These are phyloP conservation scores for Pseudachorutes palmiensis DNA, from an alignment of 1,140 invertebrate species.

Conservation along the genomic window DNA sequence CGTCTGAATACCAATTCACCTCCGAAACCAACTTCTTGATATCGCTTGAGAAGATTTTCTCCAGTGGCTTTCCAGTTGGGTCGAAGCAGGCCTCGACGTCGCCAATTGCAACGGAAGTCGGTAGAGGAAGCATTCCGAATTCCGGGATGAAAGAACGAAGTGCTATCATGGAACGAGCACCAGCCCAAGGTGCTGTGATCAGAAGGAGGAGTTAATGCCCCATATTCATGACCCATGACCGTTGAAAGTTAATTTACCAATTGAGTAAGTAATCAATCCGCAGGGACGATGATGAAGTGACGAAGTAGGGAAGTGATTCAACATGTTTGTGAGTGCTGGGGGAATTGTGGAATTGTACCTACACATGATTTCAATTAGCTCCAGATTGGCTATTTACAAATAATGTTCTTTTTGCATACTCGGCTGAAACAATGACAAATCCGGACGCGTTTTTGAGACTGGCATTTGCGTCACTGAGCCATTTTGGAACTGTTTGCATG, in stretches of 20 bases:
- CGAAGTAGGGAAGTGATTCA: constrained; percentile 45
- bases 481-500: constrained; percentile 41
- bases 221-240: too few species aligned
- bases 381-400: too few species aligned
- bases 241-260: too few species aligned
- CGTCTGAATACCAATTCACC: constrained; percentile 43
- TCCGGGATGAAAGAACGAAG: constrained; percentile 45
- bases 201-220: too few species aligned
- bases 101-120: constrained; percentile 39
- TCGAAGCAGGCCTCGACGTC: constrained; percentile 42
- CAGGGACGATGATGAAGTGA: constrained; percentile 44
- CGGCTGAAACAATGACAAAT: constrained; percentile 42
- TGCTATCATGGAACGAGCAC: constrained; percentile 45
- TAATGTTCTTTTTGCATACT: too few species aligned
- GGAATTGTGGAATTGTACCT: constrained; percentile 46
- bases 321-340: constrained; percentile 44
- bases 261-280: constrained; percentile 46
- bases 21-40: constrained; percentile 40
- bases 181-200: constrained; percentile 45
- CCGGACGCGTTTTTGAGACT: constrained; percentile 43
- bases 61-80: constrained; percentile 40
- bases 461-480: constrained; percentile 41
- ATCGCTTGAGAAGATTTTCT: constrained; percentile 39
- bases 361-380: constrained; percentile 39
- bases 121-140: constrained; percentile 43